phyloP scores from a whole-genome alignment of 2,888 invertebrate genomes.

The Nemurella pictetii region DNA sequence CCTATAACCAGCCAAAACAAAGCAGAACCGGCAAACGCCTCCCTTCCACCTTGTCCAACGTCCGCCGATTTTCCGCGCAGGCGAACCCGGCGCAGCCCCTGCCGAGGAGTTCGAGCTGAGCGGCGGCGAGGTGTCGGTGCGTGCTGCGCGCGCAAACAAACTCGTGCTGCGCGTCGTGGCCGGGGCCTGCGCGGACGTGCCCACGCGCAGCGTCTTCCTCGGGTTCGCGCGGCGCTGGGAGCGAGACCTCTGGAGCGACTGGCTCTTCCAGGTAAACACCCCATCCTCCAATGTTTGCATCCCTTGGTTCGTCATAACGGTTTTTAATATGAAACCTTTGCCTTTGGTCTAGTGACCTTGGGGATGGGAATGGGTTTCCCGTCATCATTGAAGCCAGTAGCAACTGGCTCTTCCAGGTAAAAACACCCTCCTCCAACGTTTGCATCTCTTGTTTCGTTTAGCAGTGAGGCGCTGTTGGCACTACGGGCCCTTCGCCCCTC shows the following conservation, averaged over 20 bases:
- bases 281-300: neutral
- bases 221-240: constrained; percentile 69
- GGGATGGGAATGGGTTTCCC: too few relatives aligned
- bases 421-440: too few relatives aligned
- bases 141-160: constrained; percentile 48
- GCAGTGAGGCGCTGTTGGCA: too few relatives aligned
- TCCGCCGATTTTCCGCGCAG: neutral
- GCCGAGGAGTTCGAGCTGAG: constrained; percentile 46
- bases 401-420: too few relatives aligned
- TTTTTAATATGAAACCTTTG: too few relatives aligned
- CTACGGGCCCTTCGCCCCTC: too few relatives aligned
- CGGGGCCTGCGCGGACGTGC: neutral
- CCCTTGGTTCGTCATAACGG: neutral
- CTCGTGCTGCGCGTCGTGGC: constrained; percentile 53
- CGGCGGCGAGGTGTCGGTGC: constrained; percentile 44
- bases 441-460: too few relatives aligned
- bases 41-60: too few relatives aligned
- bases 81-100: constrained; percentile 32
- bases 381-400: too few relatives aligned
- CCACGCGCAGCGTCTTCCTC: constrained; percentile 55
- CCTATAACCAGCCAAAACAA: too few relatives aligned
- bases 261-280: constrained; percentile 62
- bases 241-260: constrained; percentile 66
- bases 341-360: neutral
- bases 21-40: too few relatives aligned